Conservation (phyloP, 92 coral and sea anemone species). For the Porites lobata region DNA sequence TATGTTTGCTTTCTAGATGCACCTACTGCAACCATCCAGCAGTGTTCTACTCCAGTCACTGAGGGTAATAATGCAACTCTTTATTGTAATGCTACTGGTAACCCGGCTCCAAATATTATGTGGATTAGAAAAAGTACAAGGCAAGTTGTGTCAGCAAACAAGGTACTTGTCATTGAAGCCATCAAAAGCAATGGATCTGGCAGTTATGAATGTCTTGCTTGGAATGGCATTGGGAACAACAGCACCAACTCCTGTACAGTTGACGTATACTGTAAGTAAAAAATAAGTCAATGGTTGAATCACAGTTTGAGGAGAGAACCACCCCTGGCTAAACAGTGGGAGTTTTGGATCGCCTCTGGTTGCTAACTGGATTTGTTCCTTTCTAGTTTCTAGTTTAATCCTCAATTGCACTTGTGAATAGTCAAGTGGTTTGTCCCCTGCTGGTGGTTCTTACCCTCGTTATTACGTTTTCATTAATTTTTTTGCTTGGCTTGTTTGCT, state of each 20-base stretch:
- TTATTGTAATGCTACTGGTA: slow-evolving; percentile 5
- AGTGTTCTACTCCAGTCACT: slow-evolving; percentile 15
- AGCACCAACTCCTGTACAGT: neutral
- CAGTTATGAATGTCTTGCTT: slow-evolving; percentile 10
- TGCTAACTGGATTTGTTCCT: no score
- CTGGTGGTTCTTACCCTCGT: no score
- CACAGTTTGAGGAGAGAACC: neutral
- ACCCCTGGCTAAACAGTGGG: no score
- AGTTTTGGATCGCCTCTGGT: no score
- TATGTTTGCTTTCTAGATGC: neutral
- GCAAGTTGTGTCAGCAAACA: neutral
- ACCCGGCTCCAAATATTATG: neutral
- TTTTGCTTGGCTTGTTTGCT: no score
- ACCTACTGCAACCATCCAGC: neutral
- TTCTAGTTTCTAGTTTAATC: no score
- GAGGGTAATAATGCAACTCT: neutral
- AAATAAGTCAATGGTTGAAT: neutral
- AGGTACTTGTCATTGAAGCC: neutral
- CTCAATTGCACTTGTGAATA: no score
- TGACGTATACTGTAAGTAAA: slow-evolving; percentile 16
- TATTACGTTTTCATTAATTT: no score
- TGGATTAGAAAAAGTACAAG: slow-evolving; percentile 6
- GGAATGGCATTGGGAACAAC: slow-evolving; percentile 33
- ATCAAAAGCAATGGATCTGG: slow-evolving; percentile 17
- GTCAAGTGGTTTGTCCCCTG: no score